Percentiles rank a stretch among this genome's conserved stretches.
Conservation (phyloP, 2,797 vertebrate species). For the Danionella dracula region DNA sequence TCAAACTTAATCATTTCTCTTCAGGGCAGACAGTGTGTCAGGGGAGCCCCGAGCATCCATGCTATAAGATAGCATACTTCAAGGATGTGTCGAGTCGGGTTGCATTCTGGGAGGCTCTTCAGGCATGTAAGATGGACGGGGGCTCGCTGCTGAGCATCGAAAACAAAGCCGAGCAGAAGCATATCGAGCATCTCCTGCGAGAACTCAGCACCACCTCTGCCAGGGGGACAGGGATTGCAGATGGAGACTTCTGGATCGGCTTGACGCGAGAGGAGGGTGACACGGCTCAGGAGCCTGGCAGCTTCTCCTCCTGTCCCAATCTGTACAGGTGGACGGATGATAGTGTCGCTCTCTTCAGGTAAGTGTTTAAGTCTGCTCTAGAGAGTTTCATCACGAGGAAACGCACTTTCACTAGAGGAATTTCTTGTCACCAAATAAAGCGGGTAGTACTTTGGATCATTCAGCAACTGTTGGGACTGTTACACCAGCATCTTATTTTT, state of each 20-base stretch:
- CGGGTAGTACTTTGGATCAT: too few relatives aligned
- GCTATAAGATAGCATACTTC: slow-evolving; percentile 95
- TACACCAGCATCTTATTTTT: too few relatives aligned
- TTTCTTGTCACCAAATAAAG: too few relatives aligned
- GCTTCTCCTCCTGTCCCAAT: slow-evolving; percentile 73
- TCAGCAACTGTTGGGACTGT: too few relatives aligned
- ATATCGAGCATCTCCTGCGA: slow-evolving; percentile 82
- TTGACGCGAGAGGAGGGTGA: slow-evolving; percentile 74
- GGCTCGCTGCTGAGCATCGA: slow-evolving; percentile 84
- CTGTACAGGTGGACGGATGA: slow-evolving; percentile 90
- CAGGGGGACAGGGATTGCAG: slow-evolving; percentile 72
- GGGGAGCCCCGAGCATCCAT: slow-evolving; percentile 68
- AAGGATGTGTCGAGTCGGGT: slow-evolving; percentile 85
- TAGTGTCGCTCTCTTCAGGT: slow-evolving; percentile 81
- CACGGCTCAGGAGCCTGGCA: slow-evolving; percentile 53
- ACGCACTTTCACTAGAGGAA: too few relatives aligned
- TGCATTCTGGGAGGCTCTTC: slow-evolving; percentile 80
- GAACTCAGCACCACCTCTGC: slow-evolving; percentile 76
- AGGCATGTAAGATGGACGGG: slow-evolving; percentile 80
- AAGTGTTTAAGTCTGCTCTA: not conserved
- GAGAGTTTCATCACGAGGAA: too few relatives aligned
- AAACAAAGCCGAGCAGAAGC: slow-evolving; percentile 75
- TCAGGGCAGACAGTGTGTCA: slow-evolving; percentile 87
- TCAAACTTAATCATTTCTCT: slow-evolving; percentile 33
- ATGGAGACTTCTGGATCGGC: slow-evolving; percentile 97